Percentiles rank a stretch among this genome's conserved stretches.
These are phyloP conservation scores for Bombyx mandarina DNA, from an alignment of 1,140 invertebrate species.

Conservation along the genomic window DNA sequence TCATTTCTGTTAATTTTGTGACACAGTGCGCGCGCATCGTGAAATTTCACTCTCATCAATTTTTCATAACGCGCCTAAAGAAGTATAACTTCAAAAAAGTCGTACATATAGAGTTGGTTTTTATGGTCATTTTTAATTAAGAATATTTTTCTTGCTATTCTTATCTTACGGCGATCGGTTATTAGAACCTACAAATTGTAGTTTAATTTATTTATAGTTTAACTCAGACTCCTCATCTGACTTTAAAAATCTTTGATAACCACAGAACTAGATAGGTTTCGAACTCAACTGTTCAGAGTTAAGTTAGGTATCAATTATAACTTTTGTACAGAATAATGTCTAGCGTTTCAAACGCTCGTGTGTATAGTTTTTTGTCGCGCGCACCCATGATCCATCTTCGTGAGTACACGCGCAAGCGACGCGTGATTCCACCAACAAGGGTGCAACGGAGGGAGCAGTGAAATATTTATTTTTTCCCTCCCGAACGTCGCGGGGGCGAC, in stretches of 20 bases:
- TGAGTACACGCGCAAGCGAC: conserved; percentile 59
- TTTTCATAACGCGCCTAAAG: no score
- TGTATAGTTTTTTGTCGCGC: conserved; percentile 21
- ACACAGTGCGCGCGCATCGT: no score
- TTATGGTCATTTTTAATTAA: no score
- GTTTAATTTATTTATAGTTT: no score
- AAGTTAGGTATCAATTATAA: background rate
- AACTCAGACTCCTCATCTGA: no score
- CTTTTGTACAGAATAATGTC: background rate
- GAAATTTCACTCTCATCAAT: no score
- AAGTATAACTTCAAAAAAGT: no score
- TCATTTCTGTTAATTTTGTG: no score
- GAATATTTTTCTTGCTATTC: no score
- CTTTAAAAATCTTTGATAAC: background rate
- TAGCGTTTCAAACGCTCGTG: conserved; percentile 22
- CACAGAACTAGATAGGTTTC: background rate
- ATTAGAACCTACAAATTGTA: no score
- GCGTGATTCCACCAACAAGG: conserved; percentile 64
- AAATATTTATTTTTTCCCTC: conserved; percentile 58
- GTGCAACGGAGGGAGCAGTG: conserved; percentile 34
- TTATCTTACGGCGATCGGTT: no score
- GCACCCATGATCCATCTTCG: conserved; percentile 59
- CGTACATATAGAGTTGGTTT: no score
- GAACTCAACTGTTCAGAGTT: background rate
- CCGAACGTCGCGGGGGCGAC: conserved; percentile 32